Base-by-base conservation (phyloP, 1,140 invertebrate species). In the Philaenus spumarius region DNA sequence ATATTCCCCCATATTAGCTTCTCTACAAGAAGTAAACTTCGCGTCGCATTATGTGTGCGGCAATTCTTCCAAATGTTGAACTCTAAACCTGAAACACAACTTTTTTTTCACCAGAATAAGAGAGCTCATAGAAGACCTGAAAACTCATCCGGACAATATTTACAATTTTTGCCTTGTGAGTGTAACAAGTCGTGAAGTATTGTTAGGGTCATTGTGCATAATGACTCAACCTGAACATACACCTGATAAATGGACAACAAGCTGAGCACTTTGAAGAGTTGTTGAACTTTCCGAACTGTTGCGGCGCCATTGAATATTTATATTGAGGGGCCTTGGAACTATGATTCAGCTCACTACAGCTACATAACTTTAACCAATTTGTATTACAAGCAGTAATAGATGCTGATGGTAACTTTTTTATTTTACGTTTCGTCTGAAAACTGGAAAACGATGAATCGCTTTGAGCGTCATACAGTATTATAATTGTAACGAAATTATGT, bases 301-400 rank as follows among this genome's bases (percentile, higher is more conserved):
- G 55, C 2, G 59, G 59, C 19, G 53, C 53, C 15, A 2, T 61
- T 6, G n/a, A 43, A 61, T 30, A 35, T 58, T 4, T 1, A 24
- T 17, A 59, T 55, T 19, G n/a, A 60, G 34, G 35, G 50, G 17
- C 63, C 60, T 17, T 15, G 46, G n/a, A 46, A 61, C 35, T 35
- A 30, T 55, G 74, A 73, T 15, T 73, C 71, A 9, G 26, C 54
- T 23, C 76, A 68, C 64, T 76, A 67, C 58, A 76, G 76, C 64
- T 78, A 77, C 64, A 77, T 77, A 62, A 60, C 4, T 65, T 62
- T 46, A 69, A 70, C 61, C 73, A 69, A 48, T 69, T 78, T 6
- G 72, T 77, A 22, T 64, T 79, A 50, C 65, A 77, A 47, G 76
- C 71, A 47, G 50, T 76, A 1, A 72, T 69, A 48, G 74, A 78